Base-by-base conservation (phyloP, 2,113 vertebrate species). In the Plestiodon gilberti region DNA sequence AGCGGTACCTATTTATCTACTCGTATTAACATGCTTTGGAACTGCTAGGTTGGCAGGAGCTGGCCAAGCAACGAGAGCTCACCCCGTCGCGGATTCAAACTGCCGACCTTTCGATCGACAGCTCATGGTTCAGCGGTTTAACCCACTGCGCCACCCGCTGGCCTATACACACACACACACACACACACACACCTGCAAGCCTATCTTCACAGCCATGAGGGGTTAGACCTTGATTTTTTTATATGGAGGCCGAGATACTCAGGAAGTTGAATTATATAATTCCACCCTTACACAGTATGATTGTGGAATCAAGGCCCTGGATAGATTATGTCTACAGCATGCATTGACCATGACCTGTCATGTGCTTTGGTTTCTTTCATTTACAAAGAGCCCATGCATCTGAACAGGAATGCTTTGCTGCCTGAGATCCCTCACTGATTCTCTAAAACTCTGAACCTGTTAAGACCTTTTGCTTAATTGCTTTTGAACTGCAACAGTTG, bases 391-490 rank as follows among this genome's bases (percentile, higher is more conserved):
- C 40, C 38, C 22, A 43, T 22, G 35, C 70, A 73, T 15, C 38
- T 38, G 35, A 67, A 70, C n/a, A n/a, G 35, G 69, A 65, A 75
- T 23, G 25, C 9, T 75, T 15, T 73, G 22, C 11, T 40, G 35
- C 15, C 8, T 62, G 17, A 40, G 30, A 82, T 15, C 9, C 38
- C 28, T 40, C 2, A 6, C 30, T 62, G 25, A 83, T 75, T 75
- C 48, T 74, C 38, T 71, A 82, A 71, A 33, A 35, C 18, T 38
- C 78, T 67, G 65, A 64, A 23, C 35, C 64, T 84, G n/a, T 80
- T 25, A 86, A 87, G 76, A 11, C 81, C 7, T 84, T 92, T 86
- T 48, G 67, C 11, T 30, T 65, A 83, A 88, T 6, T 28, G 4
- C 11, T 92, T 89, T 62, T 74, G 70, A 83, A 52, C 35, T 65